Evolutionary conservation across 2,888 invertebrate species (phyloP), one percentile per base, ranked within the genome.

Genomic region (Embidobia sp.): DNA sequence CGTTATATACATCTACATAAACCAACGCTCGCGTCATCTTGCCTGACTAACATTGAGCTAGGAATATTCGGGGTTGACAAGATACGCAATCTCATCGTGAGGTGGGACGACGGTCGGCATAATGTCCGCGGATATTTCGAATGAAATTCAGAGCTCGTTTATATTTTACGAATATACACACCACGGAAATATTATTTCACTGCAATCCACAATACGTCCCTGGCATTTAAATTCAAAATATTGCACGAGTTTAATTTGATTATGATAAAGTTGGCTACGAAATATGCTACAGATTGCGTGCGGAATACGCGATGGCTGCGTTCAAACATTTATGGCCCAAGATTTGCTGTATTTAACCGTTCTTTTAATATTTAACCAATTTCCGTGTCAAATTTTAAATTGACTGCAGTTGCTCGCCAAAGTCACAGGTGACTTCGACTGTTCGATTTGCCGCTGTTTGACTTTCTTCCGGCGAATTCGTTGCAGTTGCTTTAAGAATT

Each of bases 221-320:
- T 35, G 31, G 63, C 55, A 72, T 72, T 72, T 64, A 63, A 72
- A 72, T 64, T 57, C 72, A 49, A 72, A 72, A 64, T 64, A 72
- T 72, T 46, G 53, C 53, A 8, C 48, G 48, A 18, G 10, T 31
- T 40, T 51, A 63, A 72, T 72, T 72, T 55, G 63, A 72, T 72
- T 64, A 63, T 64, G 63, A 63, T 55, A 63, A 64, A 64, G 42
- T 51, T 72, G 53, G 70, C 61, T 70, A 53, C 46, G 53, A 66
- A 53, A 53, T 53, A 46, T 46, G 22, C 33, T 59, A 70, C 51
- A 70, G 44, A 49, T 64, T 27, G 13, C 29, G 31, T 26, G 16
- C 22, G 8, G 57, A 27, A 53, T 40, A 48, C 37, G 19, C 3
- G 57, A 53, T 35, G 46, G n/a, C n/a, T n/a, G n/a, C n/a, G n/a